Percentiles rank a stretch among this genome's conserved stretches.
Evolutionary conservation across 2,888 invertebrate genomes (phyloP).

Genomic region (Rapana venosa): DNA sequence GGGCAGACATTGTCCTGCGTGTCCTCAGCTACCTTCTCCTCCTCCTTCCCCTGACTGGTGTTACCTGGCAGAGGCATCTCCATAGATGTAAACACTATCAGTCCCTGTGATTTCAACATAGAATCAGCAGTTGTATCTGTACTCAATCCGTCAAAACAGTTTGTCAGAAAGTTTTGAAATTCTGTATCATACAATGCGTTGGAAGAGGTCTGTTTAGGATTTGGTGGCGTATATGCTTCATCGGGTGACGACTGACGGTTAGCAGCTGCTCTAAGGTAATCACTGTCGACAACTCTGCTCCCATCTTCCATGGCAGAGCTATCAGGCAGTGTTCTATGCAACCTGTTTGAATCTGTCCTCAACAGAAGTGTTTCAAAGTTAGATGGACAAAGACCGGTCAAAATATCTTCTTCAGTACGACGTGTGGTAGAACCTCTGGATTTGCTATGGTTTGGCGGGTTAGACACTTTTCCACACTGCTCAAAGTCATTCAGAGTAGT

Average conservation of each 20-base stretch:
- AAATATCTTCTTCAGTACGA: neutral
- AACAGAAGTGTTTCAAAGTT: neutral
- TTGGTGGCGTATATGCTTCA: neutral
- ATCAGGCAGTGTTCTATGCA: neutral
- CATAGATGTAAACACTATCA: constrained; percentile 13
- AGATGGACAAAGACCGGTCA: neutral
- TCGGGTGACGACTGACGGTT: neutral
- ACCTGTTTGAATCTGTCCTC: neutral
- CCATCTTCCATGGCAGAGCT: neutral
- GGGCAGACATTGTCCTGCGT: neutral
- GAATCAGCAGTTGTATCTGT: neutral
- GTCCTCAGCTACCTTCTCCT: neutral
- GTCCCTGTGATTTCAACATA: neutral
- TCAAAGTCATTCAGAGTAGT: neutral
- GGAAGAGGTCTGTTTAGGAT: neutral
- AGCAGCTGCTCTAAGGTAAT: neutral
- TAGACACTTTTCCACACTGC: neutral
- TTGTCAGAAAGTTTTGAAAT: constrained; percentile 30
- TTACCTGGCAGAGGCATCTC: neutral
- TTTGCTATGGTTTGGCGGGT: too few relatives aligned
- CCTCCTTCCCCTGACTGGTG: neutral
- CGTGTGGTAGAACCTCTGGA: neutral
- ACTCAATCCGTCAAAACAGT: constrained; percentile 21
- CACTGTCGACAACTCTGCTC: too few relatives aligned
- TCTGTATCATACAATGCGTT: neutral